A percentile compares a stretch with the other conserved stretches of the same genome.
phyloP scores from a whole-genome alignment of 92 coral and sea anemone species.

The Epizoanthus ramosus region DNA sequence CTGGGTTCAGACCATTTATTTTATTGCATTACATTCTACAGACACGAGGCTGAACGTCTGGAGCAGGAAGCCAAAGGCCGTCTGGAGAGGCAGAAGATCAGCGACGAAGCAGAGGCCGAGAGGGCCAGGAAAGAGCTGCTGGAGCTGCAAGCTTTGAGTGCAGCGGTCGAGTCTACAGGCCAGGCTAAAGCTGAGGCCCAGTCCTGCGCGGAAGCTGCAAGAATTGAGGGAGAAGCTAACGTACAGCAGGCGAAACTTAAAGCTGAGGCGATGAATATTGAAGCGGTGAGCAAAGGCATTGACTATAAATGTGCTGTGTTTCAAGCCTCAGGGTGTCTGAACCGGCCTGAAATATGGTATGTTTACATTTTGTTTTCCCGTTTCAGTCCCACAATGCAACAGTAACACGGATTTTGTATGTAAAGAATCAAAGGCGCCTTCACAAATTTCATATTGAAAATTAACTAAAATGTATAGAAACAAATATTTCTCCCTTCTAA shows the following conservation, averaged over 20 bases:
- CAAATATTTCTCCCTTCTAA: no score
- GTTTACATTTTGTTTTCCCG: no score
- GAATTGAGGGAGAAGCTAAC: slow-evolving; percentile 95
- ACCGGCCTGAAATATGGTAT: no score
- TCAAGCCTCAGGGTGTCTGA: no score
- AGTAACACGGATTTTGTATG: no score
- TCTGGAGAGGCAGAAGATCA: slow-evolving; percentile 92
- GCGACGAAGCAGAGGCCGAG: slow-evolving; percentile 99
- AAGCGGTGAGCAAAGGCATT: slow-evolving; percentile 66
- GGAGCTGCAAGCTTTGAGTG: slow-evolving; percentile 97
- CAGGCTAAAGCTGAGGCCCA: slow-evolving; percentile 99
- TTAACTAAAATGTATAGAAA: no score
- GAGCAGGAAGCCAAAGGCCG: slow-evolving; percentile 99
- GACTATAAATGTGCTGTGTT: no score
- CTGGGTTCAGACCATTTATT: no score
- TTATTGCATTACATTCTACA: slow-evolving; percentile 21
- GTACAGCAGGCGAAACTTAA: slow-evolving; percentile 93
- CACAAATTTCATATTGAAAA: no score
- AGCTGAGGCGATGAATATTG: slow-evolving; percentile 81
- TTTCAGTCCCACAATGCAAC: no score
- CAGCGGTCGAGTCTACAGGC: slow-evolving; percentile 99
- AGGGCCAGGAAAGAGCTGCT: slow-evolving; percentile 86
- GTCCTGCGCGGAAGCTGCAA: slow-evolving; percentile 97
- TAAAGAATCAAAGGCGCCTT: no score
- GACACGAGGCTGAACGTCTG: slow-evolving; percentile 97